Percentiles rank a stretch among this genome's conserved stretches.
phyloP scores from a whole-genome alignment of 2,113 vertebrate species.

The Nothoprocta perdicaria region DNA sequence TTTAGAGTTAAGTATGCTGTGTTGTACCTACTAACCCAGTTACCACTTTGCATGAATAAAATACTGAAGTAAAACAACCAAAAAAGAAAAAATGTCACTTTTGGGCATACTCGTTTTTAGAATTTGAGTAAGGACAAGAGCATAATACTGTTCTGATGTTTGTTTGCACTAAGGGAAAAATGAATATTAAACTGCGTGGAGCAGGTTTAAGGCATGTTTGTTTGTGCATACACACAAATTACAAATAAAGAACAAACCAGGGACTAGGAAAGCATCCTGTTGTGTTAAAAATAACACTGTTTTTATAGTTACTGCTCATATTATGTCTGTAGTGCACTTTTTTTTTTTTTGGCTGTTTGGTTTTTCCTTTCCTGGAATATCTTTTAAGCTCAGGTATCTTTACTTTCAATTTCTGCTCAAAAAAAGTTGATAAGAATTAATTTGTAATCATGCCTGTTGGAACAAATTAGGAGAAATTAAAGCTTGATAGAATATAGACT shows the following conservation, averaged over 20 bases:
- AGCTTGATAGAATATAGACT: neutral
- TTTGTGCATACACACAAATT: neutral
- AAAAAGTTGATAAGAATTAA: neutral
- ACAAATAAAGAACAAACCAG: neutral
- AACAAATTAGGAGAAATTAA: neutral
- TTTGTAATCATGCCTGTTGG: neutral
- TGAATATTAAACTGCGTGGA: neutral
- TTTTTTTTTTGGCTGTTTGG: neutral
- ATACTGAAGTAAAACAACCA: conserved; percentile 5
- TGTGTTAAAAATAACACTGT: neutral
- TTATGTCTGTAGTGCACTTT: neutral
- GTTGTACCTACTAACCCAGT: conserved; percentile 14
- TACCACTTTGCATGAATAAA: conserved; percentile 39
- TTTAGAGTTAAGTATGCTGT: neutral
- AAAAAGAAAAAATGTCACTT: neutral
- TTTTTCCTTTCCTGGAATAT: neutral
- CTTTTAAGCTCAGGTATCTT: neutral
- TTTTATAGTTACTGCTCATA: neutral
- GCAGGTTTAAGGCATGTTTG: neutral
- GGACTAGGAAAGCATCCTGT: neutral
- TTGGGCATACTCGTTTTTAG: neutral
- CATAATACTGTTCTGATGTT: neutral
- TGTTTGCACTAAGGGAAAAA: neutral
- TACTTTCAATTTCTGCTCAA: neutral
- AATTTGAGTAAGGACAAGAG: conserved; percentile 14